Base-by-base conservation (phyloP, 1,140 invertebrate genomes). In the Parapsyche elsis region DNA sequence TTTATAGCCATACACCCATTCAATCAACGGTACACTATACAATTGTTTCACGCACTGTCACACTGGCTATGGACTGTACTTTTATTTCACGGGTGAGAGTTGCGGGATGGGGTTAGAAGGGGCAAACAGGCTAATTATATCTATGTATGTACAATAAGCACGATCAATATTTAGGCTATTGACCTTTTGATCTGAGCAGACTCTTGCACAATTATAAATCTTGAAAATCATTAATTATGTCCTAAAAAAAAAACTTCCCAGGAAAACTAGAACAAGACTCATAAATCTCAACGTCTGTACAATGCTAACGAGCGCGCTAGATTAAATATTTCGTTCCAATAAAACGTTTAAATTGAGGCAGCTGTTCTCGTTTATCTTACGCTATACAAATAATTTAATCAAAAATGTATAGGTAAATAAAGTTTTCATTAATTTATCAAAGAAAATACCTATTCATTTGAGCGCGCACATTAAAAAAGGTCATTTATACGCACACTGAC, bases 261-360 rank as follows among this genome's bases (percentile, higher is more conserved):
- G 16, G n/a, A 21, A 19, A 61, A 61, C 57, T 61, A 19, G 57
- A 61, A 21, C 21, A 67, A 5, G 64, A 9, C 24, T 67, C 64
- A 67, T 67, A 67, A 67, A 67, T 67, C 24, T 67, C 5, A 2
- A 9, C 24, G 24, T 67, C 57, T 16, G 23, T 14, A 26, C 4
- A 26, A 23, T 24, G 24, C 64, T 67, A 67, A 67, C 64, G 64
- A 67, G 64, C 64, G 23, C 23, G 64, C 24, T 67, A 67, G 64
- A 67, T 67, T 67, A 67, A 67, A 67, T 30, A 30, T 26, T 67
- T 26, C 24, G 23, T 26, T 67, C 64, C 21, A 30, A 67, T 67
- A 30, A 67, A 67, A 67, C 24, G 12, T 67, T 30, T n/a, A 21
- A 19, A 61, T 67, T 67, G 23, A 30, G 7, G 30, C 64, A 67